Percentiles rank a stretch among this genome's conserved stretches.
These are phyloP conservation scores for Bothrops jararaca DNA, from an alignment of 2,113 vertebrate species.

Conservation along the genomic window DNA sequence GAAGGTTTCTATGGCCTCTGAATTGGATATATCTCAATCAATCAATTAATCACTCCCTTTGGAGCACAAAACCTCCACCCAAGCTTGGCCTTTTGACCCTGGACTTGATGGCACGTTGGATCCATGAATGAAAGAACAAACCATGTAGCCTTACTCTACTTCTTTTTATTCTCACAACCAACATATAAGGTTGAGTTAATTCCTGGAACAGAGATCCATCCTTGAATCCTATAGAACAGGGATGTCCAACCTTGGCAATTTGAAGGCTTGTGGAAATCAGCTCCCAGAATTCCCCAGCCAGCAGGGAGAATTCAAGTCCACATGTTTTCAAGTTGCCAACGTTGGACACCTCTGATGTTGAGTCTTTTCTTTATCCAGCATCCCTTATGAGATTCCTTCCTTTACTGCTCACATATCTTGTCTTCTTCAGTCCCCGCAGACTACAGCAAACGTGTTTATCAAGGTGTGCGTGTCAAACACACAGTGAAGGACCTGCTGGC, in stretches of 20 bases:
- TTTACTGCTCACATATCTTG: rapidly evolving
- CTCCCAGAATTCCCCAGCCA: background rate
- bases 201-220: background rate
- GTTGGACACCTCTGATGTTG: background rate
- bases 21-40: background rate
- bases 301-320: background rate
- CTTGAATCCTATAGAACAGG: background rate
- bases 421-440: conserved; percentile 73
- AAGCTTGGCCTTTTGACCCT: background rate
- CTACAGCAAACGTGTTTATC: conserved; percentile 88
- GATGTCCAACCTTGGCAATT: background rate
- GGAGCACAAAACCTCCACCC: background rate
- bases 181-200: background rate
- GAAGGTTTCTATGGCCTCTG: background rate
- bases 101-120: background rate
- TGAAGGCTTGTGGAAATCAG: background rate
- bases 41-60: background rate
- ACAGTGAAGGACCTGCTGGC: conserved; percentile 96
- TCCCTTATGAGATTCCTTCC: background rate
- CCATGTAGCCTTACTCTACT: background rate
- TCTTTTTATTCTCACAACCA: background rate
- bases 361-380: background rate
- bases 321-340: background rate
- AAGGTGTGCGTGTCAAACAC: conserved; percentile 94
- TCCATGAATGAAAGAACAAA: background rate